Evolutionary conservation across 2,797 vertebrate genomes (phyloP).

Genomic region (Molossus molossus): DNA sequence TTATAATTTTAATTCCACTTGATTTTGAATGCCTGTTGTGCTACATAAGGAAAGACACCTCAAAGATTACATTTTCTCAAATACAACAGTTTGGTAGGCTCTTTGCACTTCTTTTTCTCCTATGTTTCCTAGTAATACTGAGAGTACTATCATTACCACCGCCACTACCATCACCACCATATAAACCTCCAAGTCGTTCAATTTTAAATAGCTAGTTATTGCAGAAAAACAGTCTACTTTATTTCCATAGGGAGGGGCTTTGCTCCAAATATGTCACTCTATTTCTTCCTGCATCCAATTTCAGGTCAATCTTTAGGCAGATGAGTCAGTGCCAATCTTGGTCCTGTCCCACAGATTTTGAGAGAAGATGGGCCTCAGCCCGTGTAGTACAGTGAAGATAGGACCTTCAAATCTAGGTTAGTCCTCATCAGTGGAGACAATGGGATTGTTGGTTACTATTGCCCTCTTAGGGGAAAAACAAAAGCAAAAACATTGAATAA

Average conservation of each 20-base stretch:
- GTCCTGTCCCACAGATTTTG: not conserved
- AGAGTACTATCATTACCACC: not conserved
- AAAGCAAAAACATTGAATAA: not conserved
- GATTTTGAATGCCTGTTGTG: not conserved
- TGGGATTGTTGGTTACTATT: not conserved
- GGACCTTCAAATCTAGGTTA: not conserved
- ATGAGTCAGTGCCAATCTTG: not conserved
- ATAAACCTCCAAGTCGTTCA: not conserved
- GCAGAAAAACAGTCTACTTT: not conserved
- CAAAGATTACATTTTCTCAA: not conserved
- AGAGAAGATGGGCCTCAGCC: not conserved
- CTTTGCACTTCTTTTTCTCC: not conserved
- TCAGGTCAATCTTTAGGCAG: not conserved
- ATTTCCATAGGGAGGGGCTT: not conserved
- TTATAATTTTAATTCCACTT: not conserved
- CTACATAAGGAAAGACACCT: not conserved
- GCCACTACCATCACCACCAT: not conserved
- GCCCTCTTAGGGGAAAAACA: not conserved
- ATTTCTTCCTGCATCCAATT: not conserved
- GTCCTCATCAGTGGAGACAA: not conserved
- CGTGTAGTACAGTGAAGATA: not conserved
- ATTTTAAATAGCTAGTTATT: not conserved
- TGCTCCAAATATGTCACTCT: not conserved
- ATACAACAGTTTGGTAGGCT: not conserved
- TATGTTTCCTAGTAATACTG: not conserved